Conservation (phyloP, 2,113 vertebrate species). For the Bombycilla garrulus region DNA sequence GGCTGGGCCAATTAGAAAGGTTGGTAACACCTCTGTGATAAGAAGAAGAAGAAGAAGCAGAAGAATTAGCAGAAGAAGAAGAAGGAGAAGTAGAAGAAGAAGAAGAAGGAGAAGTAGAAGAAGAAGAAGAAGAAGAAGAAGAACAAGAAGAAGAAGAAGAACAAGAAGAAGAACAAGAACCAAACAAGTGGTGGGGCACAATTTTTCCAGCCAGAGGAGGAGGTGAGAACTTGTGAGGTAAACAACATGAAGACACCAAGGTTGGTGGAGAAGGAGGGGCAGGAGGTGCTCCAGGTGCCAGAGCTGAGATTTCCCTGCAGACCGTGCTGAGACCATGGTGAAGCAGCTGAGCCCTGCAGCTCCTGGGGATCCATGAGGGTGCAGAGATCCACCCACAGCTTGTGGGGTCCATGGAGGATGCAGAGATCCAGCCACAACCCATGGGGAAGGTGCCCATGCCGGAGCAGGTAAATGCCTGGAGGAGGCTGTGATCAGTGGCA, state of each 20-base stretch:
- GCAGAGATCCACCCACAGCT: too few species aligned
- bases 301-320: not conserved
- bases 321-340: not conserved
- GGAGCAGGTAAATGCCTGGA: not conserved
- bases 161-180: too few species aligned
- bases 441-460: accelerated
- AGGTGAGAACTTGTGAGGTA: not conserved
- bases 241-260: not conserved
- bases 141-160: too few species aligned
- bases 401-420: accelerated
- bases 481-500: not conserved
- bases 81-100: too few species aligned
- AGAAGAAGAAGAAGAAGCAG: too few species aligned
- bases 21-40: not conserved
- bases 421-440: not conserved
- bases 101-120: too few species aligned
- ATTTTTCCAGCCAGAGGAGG: not conserved
- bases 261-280: not conserved
- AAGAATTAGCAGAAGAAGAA: too few species aligned
- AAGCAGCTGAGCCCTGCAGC: not conserved
- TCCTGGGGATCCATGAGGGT: too few species aligned
- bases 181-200: too few species aligned
- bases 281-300: accelerated
- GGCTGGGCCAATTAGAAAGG: not conserved
- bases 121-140: too few species aligned